phyloP scores from a whole-genome alignment of 2,113 vertebrate genomes.

The Ptyas mucosa region DNA sequence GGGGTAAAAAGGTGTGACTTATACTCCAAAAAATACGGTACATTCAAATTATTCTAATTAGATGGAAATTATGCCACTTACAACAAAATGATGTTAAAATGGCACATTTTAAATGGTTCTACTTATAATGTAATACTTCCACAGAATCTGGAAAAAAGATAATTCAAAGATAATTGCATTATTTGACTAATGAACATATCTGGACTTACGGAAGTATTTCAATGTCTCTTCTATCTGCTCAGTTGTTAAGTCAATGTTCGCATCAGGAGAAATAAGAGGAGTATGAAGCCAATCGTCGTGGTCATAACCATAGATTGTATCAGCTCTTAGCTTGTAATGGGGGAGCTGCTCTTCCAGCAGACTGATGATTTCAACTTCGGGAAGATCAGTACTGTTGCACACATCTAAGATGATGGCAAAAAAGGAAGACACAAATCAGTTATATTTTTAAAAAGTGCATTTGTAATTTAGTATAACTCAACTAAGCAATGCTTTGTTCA shows the following conservation, averaged over 20 bases:
- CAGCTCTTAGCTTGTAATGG: slow-evolving; percentile 94
- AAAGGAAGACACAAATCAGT: background rate
- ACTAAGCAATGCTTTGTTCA: background rate
- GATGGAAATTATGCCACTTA: background rate
- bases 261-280: slow-evolving; percentile 86
- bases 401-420: slow-evolving; percentile 78
- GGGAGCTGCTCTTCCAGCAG: slow-evolving; percentile 96
- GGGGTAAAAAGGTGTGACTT: too few relatives aligned
- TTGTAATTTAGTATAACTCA: background rate
- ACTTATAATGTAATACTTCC: background rate
- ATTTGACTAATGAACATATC: background rate
- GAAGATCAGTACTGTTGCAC: slow-evolving; percentile 96
- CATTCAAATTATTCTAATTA: background rate
- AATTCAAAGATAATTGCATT: background rate
- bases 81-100: background rate
- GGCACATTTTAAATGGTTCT: background rate
- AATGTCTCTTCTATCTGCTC: slow-evolving; percentile 98
- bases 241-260: slow-evolving; percentile 85
- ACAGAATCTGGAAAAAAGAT: background rate
- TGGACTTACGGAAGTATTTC: slow-evolving; percentile 95
- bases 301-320: slow-evolving; percentile 95
- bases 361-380: slow-evolving; percentile 98
- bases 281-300: slow-evolving; percentile 98
- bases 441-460: background rate
- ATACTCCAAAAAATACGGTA: too few relatives aligned